Conservation (phyloP, 2,113 vertebrate species). For the Gadus macrocephalus region DNA sequence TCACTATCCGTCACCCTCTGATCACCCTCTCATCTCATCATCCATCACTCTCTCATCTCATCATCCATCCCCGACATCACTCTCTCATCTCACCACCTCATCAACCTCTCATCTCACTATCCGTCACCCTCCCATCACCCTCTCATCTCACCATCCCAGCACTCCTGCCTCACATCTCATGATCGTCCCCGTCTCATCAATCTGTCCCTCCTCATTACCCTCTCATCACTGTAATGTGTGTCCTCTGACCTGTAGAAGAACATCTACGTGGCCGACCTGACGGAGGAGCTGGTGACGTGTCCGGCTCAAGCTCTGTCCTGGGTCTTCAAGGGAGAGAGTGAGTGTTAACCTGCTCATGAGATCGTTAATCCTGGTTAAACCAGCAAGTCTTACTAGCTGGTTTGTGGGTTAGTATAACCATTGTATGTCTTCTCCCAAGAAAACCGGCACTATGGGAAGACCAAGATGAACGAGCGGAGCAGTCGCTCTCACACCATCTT, state of each 20-base stretch:
- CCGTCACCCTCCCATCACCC: too few relatives aligned
- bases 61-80: too few relatives aligned
- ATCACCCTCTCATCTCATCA: too few relatives aligned
- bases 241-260: constrained; percentile 75
- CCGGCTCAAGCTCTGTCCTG: constrained; percentile 85
- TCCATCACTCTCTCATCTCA: too few relatives aligned
- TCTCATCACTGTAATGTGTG: too few relatives aligned
- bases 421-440: constrained; percentile 61
- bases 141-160: too few relatives aligned
- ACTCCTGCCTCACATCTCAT: too few relatives aligned
- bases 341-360: constrained; percentile 34
- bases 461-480: constrained; percentile 94
- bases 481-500: constrained; percentile 97
- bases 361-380: neutral
- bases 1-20: too few relatives aligned
- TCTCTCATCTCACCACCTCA: too few relatives aligned
- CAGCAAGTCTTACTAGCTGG: neutral
- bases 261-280: constrained; percentile 89
- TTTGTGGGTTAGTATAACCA: neutral
- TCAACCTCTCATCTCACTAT: too few relatives aligned
- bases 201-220: too few relatives aligned
- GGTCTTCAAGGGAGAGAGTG: constrained; percentile 95
- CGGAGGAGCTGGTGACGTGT: constrained; percentile 85
- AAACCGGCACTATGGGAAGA: constrained; percentile 91
- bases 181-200: too few relatives aligned